These are phyloP conservation scores for Sceloporus undulatus DNA, from an alignment of 2,113 vertebrate genomes.

Conservation along the genomic window DNA sequence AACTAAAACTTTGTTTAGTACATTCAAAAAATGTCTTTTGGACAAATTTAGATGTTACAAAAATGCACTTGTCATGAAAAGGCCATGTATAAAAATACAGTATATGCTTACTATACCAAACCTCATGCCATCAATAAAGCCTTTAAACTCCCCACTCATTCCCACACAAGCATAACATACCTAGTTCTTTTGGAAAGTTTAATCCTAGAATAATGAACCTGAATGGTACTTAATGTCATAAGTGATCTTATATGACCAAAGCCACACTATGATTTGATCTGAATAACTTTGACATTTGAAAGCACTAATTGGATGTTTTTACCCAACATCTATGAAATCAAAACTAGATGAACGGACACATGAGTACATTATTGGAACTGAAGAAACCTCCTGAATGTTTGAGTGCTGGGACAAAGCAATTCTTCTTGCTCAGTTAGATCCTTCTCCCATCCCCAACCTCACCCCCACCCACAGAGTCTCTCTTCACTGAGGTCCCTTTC, in stretches of 20 bases:
- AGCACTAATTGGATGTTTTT: slow-evolving; percentile 12
- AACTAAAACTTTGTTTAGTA: not conserved
- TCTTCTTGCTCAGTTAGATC: not conserved
- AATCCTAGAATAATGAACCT: slow-evolving; percentile 18
- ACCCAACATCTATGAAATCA: not conserved
- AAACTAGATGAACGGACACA: not conserved
- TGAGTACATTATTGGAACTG: too few species aligned
- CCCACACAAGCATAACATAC: not conserved
- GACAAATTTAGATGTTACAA: slow-evolving; percentile 6
- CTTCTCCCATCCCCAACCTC: not conserved
- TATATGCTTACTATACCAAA: not conserved
- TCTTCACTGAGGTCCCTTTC: too few species aligned
- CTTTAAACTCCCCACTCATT: not conserved
- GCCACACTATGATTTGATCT: not conserved
- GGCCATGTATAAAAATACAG: not conserved
- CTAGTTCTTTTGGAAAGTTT: slow-evolving; percentile 13
- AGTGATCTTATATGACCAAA: not conserved
- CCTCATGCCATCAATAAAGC: not conserved
- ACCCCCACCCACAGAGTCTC: too few species aligned
- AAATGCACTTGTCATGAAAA: not conserved
- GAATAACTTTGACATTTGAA: not conserved
- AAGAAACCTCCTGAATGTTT: not conserved
- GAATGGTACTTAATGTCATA: not conserved
- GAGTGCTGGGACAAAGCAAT: not conserved
- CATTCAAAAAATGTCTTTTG: not conserved